A percentile compares a stretch with the other conserved stretches of the same genome.
These are phyloP conservation scores for Aphelenchoides bicaudatus DNA, from an alignment of 2,888 invertebrate species.

Conservation along the genomic window DNA sequence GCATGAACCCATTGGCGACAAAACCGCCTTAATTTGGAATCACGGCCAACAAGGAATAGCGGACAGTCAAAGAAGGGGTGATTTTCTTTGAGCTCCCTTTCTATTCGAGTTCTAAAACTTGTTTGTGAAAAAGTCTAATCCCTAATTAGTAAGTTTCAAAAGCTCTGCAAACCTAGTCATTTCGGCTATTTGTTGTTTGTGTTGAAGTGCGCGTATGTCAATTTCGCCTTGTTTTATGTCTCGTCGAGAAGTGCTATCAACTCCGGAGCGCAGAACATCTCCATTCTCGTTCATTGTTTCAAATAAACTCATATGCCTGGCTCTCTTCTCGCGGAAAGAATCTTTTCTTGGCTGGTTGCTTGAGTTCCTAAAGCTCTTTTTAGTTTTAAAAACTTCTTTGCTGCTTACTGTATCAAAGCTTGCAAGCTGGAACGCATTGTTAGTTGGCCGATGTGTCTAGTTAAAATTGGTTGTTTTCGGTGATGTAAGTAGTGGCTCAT, in stretches of 20 bases:
- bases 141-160: too few species aligned
- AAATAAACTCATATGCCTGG: slow-evolving; percentile 67
- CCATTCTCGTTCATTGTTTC: slow-evolving; percentile 94
- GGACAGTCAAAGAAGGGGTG: slow-evolving; percentile 99
- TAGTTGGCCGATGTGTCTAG: slow-evolving; percentile 37
- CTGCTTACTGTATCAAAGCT: slow-evolving; percentile 28
- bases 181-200: slow-evolving; percentile 96
- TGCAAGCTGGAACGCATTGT: slow-evolving; percentile 33
- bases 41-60: slow-evolving; percentile 87
- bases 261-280: slow-evolving; percentile 68
- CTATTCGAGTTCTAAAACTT: slow-evolving; percentile 63
- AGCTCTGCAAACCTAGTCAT: slow-evolving; percentile 65
- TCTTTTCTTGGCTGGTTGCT: slow-evolving; percentile 25
- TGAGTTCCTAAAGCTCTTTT: slow-evolving; percentile 19
- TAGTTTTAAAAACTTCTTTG: slow-evolving; percentile 12
- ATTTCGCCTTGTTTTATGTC: slow-evolving; percentile 56
- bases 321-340: slow-evolving; percentile 19
- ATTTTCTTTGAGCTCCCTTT: slow-evolving; percentile 95
- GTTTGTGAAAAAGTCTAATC: too few species aligned
- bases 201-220: slow-evolving; percentile 71
- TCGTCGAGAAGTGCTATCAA: slow-evolving; percentile 33
- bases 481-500: slow-evolving; percentile 24
- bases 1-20: slow-evolving; percentile 94
- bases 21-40: slow-evolving; percentile 72
- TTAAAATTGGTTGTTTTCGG: slow-evolving; percentile 22